These are phyloP conservation scores for Halcyon badia DNA, from an alignment of 2,797 vertebrate species.

Conservation along the genomic window DNA sequence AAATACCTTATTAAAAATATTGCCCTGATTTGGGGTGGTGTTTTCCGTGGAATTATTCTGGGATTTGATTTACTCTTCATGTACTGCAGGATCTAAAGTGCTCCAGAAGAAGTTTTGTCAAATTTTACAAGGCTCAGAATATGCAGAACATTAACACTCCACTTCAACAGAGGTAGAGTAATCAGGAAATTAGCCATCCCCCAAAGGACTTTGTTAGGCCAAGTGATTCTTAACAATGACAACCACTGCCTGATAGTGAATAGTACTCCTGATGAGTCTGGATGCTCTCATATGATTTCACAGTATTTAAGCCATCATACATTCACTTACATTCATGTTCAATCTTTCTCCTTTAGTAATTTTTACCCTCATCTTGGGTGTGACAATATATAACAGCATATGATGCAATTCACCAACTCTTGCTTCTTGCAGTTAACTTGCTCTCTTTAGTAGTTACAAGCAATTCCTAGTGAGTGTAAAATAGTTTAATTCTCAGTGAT, in stretches of 20 bases:
- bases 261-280: neutral
- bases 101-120: neutral
- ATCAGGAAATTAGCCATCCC: neutral
- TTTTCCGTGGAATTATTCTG: neutral
- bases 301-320: neutral
- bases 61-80: neutral
- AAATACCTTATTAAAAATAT: neutral
- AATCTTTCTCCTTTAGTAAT: neutral
- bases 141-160: neutral
- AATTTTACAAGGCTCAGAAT: neutral
- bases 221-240: neutral
- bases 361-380: rapidly evolving
- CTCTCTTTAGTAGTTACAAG: neutral
- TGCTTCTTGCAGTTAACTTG: neutral
- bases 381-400: neutral
- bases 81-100: neutral
- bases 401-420: neutral
- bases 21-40: neutral
- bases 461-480: neutral
- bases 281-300: neutral
- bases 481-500: neutral
- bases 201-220: neutral
- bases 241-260: neutral
- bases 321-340: neutral
- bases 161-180: neutral